phyloP scores from a whole-genome alignment of 2,797 vertebrate species.

The Pseudotriccus pelzelni region DNA sequence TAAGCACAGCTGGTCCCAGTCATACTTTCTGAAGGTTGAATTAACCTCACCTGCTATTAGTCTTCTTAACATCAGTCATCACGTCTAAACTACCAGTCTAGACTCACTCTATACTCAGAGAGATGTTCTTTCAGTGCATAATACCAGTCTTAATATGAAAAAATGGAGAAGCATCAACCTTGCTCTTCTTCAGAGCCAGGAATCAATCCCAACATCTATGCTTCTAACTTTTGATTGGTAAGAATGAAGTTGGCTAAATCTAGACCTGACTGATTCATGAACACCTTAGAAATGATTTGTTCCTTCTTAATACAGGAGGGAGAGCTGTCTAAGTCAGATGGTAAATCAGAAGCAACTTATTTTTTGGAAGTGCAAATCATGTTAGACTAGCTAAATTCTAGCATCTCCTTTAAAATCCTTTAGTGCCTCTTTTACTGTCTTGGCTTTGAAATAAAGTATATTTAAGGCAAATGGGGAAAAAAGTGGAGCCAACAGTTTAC shows the following conservation, averaged over 20 bases:
- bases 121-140: background rate
- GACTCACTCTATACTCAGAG: background rate
- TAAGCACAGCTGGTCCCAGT: background rate
- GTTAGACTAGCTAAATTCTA: background rate
- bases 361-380: background rate
- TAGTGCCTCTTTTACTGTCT: no score
- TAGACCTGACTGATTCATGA: background rate
- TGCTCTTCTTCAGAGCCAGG: background rate
- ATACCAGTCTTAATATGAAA: background rate
- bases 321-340: background rate
- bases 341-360: background rate
- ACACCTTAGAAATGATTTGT: background rate
- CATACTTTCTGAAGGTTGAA: background rate
- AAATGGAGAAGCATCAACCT: background rate
- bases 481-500: background rate
- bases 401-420: background rate
- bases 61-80: background rate
- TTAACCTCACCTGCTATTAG: background rate
- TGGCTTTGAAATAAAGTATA: background rate
- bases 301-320: background rate
- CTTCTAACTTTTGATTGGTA: background rate
- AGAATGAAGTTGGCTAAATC: background rate
- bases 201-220: background rate
- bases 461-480: background rate
- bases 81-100: background rate